These are phyloP conservation scores for Tapirus indicus DNA, from an alignment of 2,797 vertebrate species.

Conservation along the genomic window DNA sequence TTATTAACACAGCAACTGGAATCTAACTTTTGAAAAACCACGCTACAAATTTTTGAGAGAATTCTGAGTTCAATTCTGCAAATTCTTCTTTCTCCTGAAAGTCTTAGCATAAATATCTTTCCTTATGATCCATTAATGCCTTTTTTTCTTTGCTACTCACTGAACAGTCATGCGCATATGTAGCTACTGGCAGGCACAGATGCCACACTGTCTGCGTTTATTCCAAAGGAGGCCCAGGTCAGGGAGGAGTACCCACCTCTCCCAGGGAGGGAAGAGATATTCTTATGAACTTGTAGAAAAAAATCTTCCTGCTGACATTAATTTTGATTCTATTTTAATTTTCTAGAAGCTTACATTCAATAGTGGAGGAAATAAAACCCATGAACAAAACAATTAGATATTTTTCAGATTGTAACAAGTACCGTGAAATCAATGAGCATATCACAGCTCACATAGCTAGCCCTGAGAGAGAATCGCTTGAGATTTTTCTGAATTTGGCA, in stretches of 20 bases:
- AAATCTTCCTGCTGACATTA: neutral
- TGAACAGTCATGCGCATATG: neutral
- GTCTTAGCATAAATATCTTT: neutral
- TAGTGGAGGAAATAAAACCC: neutral
- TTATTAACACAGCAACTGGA: conserved; percentile 38
- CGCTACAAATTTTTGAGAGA: neutral
- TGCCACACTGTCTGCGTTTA: neutral
- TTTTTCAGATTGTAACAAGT: neutral
- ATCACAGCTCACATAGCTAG: neutral
- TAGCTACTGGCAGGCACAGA: neutral
- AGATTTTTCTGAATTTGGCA: neutral
- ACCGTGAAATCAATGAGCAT: neutral
- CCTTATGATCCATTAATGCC: neutral
- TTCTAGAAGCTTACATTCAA: neutral
- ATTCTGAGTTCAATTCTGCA: conserved; percentile 22
- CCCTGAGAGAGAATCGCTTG: neutral
- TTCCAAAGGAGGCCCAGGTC: neutral
- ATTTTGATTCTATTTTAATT: conserved; percentile 25
- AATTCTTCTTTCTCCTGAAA: neutral
- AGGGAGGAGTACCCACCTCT: neutral
- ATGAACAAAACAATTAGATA: neutral
- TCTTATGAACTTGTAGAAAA: neutral
- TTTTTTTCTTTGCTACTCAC: neutral
- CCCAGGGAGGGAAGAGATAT: neutral
- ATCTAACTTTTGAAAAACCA: conserved; percentile 52